Conservation (phyloP, 2,888 invertebrate species). For the Empis stercorea region DNA sequence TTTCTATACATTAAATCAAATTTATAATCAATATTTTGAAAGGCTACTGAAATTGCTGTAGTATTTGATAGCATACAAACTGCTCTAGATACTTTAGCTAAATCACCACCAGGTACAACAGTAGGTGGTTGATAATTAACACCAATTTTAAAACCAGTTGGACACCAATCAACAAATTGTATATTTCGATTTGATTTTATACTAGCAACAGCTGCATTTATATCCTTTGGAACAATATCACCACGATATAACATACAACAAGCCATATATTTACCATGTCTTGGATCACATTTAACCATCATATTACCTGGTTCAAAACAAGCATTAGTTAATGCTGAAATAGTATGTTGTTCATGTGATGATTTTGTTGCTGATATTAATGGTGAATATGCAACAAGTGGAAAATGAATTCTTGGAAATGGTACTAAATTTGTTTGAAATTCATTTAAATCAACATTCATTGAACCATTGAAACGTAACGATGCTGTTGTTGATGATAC, state of each 20-base stretch:
- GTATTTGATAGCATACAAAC: conserved; percentile 87
- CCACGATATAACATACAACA: conserved; percentile 78
- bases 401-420: conserved; percentile 73
- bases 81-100: conserved; percentile 72
- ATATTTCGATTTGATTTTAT: conserved; percentile 66
- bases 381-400: conserved; percentile 31
- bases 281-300: conserved; percentile 82
- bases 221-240: conserved; percentile 81
- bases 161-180: conserved; percentile 91
- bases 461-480: conserved; percentile 72
- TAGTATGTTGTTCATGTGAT: conserved; percentile 30
- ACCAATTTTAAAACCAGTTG: conserved; percentile 82
- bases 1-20: conserved; percentile 61
- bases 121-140: conserved; percentile 77
- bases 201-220: conserved; percentile 68
- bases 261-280: conserved; percentile 79
- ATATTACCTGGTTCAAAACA: conserved; percentile 83
- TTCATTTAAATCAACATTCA: conserved; percentile 79
- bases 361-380: conserved; percentile 25
- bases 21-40: conserved; percentile 82
- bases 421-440: conserved; percentile 88
- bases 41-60: conserved; percentile 80
- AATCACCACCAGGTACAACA: conserved; percentile 60
- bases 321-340: conserved; percentile 68
- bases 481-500: conserved; percentile 83